These are phyloP conservation scores for Cetonia aurata DNA, from an alignment of 2,888 invertebrate genomes.

Conservation along the genomic window DNA sequence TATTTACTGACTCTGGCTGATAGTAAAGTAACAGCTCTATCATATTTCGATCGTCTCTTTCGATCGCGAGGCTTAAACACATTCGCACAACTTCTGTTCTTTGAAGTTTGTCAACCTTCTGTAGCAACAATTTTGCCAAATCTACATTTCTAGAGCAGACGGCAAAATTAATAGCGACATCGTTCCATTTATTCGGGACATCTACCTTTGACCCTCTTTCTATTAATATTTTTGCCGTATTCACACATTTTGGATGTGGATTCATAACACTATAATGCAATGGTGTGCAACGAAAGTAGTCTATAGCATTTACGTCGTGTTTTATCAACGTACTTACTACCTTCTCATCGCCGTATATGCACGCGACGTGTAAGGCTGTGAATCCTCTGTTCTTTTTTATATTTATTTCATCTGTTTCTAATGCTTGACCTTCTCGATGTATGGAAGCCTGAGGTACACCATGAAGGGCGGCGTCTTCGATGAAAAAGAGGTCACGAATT, in stretches of 20 bases:
- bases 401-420: too few relatives aligned
- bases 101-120: too few relatives aligned
- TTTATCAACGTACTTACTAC: neutral
- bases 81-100: too few relatives aligned
- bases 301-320: neutral
- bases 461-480: too few relatives aligned
- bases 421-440: too few relatives aligned
- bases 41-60: neutral
- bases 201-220: neutral
- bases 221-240: neutral
- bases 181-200: neutral
- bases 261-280: neutral
- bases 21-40: neutral
- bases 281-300: slow-evolving; percentile 3
- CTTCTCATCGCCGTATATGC: neutral
- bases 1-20: neutral
- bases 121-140: too few relatives aligned
- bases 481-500: too few relatives aligned
- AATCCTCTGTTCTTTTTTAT: neutral
- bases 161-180: neutral
- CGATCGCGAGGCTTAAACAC: too few relatives aligned
- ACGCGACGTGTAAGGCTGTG: neutral
- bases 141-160: too few relatives aligned
- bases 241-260: too few relatives aligned
- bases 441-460: too few relatives aligned